phyloP scores from a whole-genome alignment of 2,113 vertebrate species.

The Halichoerus grypus region DNA sequence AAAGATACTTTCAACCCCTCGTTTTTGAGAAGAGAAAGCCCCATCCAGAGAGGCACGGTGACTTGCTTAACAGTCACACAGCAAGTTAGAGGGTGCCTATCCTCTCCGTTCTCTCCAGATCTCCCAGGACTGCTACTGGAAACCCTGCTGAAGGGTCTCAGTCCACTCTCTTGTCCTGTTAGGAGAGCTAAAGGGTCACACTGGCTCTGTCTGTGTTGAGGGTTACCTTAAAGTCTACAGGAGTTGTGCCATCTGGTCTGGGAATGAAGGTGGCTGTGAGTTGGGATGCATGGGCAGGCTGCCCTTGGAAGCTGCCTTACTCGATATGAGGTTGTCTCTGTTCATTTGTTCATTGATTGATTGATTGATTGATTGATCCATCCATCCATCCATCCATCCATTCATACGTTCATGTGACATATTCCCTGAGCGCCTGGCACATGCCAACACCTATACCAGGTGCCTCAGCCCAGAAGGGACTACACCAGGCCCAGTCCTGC shows the following conservation, averaged over 20 bases:
- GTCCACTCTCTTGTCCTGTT: not conserved
- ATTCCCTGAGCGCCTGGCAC: not conserved
- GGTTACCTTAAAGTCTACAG: not conserved
- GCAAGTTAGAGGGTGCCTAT: not conserved
- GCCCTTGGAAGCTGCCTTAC: not conserved
- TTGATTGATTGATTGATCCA: not conserved
- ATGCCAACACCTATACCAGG: too few relatives aligned
- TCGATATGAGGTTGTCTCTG: not conserved
- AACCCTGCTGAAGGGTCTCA: not conserved
- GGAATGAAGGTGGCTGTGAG: not conserved
- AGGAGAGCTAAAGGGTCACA: not conserved
- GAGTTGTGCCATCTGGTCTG: not conserved
- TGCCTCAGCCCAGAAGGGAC: not conserved
- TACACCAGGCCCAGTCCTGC: accelerated
- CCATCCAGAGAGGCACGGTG: not conserved
- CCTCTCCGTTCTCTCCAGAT: not conserved
- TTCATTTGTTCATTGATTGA: not conserved
- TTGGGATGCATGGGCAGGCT: not conserved
- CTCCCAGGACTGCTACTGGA: not conserved
- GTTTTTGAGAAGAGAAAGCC: not conserved
- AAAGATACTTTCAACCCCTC: not conserved
- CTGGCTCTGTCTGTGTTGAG: too few relatives aligned
- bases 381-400: not conserved
- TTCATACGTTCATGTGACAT: not conserved
- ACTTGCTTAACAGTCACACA: not conserved